Base-by-base conservation (phyloP, 2,797 vertebrate genomes). In the Urophycis tenuis region DNA sequence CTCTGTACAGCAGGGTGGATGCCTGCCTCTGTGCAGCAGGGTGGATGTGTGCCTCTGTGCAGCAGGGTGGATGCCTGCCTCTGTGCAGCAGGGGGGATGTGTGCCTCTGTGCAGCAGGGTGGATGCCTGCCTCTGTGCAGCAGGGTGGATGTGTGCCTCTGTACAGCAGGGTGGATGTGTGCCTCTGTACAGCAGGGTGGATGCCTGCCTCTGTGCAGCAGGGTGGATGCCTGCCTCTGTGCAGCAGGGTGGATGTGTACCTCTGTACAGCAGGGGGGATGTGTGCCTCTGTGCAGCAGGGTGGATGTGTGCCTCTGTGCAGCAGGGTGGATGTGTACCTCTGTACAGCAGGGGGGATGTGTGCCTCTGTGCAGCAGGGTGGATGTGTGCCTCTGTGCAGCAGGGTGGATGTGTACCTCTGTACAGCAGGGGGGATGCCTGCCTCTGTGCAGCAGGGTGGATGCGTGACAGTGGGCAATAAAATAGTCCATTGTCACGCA, bases 401-500 rank as follows among this genome's bases (percentile, higher is more conserved):
- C 12, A 22, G 4, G 17, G 17, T 53, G 17, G 45, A 53, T 53
- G 45, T 4, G 15, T 49, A n/a, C n/a, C n/a, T 41, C 11, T 14
- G 11, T 0, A 14, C 2, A 2, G 11, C 12, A 22, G 4, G 17
- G 17, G 19, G 17, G 45, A 53, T 53, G 45, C 17, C 10, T 49
- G 45, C n/a, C n/a, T 41, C 11, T 14, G 11, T 0, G 39, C 2
- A 2, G 11, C 12, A 22, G 4, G 17, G 17, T 53, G 17, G 45
- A 53, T 53, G 45, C 17, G 15, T 49, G 45, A 22, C 45, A 22
- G 19, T 19, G 45, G 19, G 17, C 45, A 11, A 49, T 69, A 10
- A 76, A 82, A 76, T 80, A 76, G 74, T 71, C 73, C 2, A 1
- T 10, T 82, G 71, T 84, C 81, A 82, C n/a, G 71, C 33, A 81